Base-by-base conservation (phyloP, 2,113 vertebrate genomes). In the Brachypteracias leptosomus region DNA sequence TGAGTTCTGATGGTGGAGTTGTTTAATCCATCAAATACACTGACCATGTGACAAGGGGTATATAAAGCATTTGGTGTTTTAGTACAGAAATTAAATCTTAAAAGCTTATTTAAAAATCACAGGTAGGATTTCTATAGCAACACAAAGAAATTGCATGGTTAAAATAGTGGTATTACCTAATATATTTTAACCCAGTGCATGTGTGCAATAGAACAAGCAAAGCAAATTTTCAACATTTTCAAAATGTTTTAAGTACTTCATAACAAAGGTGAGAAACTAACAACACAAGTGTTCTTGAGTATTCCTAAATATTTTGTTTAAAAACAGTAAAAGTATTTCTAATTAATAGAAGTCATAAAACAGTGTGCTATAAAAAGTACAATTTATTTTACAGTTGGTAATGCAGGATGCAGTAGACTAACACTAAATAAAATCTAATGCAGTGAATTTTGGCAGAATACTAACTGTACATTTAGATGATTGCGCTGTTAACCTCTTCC, bases 381-480 rank as follows among this genome's bases (percentile, higher is more conserved):
- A 86, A 85, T 95, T 94, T 96, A 95, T 86, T 96, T 91, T 88
- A 93, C 4, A 15, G 71, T 88, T 74, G 71, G 31, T 91, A 88
- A 92, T 71, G 22, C 85, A 82, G 57, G 66, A 74, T 96, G n/a
- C 63, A 77, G 35, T 84, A 85, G 62, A 61, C 51, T 92, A 96
- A 89, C 89, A 94, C 88, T 95, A 97, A 97, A 95, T 96, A 97
- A 97, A 97, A 94, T 55, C 58, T 58, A 94, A 88, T 78, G 35
- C 66, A 80, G 52, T 95, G 44, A 88, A 85, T 92, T 93, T n/a
- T 96, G 85, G 58, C 73, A 80, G 63, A 88, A 29, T 77, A 80
- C 26, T 95, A 79, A 80, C 40, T 90, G 68, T 51, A 85, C 47
- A 26, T 89, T 92, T 77, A 92, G 62, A 81, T 89, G 78, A 88